Evolutionary conservation across 2,797 vertebrate genomes (phyloP), one percentile per base, ranked within the genome.

Genomic region (Hypotaenidia okinawae): DNA sequence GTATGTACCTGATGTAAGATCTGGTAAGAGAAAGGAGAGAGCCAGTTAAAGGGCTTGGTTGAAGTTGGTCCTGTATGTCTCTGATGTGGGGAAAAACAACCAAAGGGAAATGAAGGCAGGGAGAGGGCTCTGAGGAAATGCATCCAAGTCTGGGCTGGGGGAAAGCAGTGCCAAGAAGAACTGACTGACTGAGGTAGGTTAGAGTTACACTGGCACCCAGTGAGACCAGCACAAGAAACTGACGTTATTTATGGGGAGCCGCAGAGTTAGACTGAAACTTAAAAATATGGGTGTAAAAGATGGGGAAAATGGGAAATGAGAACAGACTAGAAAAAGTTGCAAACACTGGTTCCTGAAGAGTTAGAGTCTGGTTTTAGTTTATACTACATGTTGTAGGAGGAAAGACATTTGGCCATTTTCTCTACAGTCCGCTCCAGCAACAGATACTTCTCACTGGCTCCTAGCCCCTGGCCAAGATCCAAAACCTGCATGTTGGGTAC

Each of bases 211-310:
- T 39, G 58, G 66, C 35, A 67, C 4, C 35, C 35, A 13, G 2
- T 1, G 19, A 39, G 32, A 55, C n/a, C 25, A 35, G 27, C 58
- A 59, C 13, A 15, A 30, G 18, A 32, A 39, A 24, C n/a, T 49
- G 41, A 8, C 7, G 0, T 22, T 39, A 39, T 17, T 51, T 66
- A 35, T 1, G 1, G 2, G 11, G 67, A 72, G 47, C 47, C 13
- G 13, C 0, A 0, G 2, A 18, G 25, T 66, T 47, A 39, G n/a
- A 4, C 35, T 5, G 5, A 57, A 89, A 84, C 27, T 76, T 62
- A 4, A 45, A 77, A 73, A 33, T 18, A 11, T 0, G 0, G 2
- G 1, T 8, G 12, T 54, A 70, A 57, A 49, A 85, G 22, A 18
- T 6, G 11, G 22, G 25, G 27, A 11, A 23, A 86, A 37, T 3